Conservation (phyloP, 2,113 vertebrate genomes). For the Lampris incognitus region DNA sequence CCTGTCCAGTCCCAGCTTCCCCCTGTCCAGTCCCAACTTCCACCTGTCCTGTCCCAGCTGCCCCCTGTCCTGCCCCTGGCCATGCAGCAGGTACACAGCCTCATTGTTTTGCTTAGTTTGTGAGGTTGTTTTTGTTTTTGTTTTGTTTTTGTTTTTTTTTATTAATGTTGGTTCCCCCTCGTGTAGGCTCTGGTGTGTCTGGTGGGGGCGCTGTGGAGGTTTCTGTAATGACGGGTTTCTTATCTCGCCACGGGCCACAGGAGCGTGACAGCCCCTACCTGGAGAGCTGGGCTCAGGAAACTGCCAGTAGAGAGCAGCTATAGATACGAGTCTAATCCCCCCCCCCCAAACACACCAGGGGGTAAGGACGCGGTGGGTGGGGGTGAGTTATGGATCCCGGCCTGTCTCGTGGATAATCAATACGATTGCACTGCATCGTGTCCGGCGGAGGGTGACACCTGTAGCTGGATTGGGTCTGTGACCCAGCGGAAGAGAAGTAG, state of each 20-base stretch:
- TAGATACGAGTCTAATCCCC: conserved; percentile 2
- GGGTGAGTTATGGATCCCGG: conserved; percentile 48
- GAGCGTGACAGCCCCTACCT: neutral
- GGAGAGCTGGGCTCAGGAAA: conserved; percentile 13
- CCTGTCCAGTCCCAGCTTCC: too few relatives aligned
- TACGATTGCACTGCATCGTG: conserved; percentile 51
- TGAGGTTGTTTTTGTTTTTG: neutral
- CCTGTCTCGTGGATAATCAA: conserved; percentile 56
- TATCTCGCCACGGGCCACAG: neutral
- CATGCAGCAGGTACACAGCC: conserved; percentile 11
- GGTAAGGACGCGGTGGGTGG: neutral
- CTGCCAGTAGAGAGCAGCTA: neutral
- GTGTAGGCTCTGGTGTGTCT: neutral
- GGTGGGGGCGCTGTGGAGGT: neutral
- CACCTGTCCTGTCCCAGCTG: conserved; percentile 53
- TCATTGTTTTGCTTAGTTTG: conserved; percentile 24
- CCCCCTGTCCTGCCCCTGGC: conserved; percentile 40
- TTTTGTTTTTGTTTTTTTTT: conserved; percentile 3
- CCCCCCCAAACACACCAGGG: neutral
- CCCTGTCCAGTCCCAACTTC: too few relatives aligned
- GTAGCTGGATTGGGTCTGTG: conserved; percentile 72
- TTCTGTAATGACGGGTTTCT: neutral
- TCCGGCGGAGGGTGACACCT: conserved; percentile 66
- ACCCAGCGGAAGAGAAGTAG: conserved; percentile 41
- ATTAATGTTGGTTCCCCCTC: neutral